Conservation (phyloP, 37 sponge, comb jelly and placozoan species). For the Haliclona indistincta region DNA sequence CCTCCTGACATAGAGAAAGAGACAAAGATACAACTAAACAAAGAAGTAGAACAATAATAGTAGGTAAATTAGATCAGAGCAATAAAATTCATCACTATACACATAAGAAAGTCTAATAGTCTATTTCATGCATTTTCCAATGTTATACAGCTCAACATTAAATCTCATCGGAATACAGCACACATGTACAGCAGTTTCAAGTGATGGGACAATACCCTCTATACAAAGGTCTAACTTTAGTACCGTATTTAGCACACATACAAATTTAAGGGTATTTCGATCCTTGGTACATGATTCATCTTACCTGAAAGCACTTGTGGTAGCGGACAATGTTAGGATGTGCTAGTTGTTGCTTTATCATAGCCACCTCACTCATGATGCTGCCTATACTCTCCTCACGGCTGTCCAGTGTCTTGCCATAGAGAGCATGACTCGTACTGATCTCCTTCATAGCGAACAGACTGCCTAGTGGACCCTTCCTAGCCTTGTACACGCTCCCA, state of each 20-base stretch:
- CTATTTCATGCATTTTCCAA: no score
- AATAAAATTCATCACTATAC: not conserved
- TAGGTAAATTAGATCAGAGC: not conserved
- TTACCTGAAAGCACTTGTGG: constrained; percentile 74
- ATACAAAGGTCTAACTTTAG: no score
- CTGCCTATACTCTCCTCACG: constrained; percentile 46
- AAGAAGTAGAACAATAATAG: not conserved
- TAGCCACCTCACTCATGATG: constrained; percentile 79
- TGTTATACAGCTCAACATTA: no score
- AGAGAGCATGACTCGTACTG: constrained; percentile 49
- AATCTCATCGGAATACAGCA: no score
- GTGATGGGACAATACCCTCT: no score
- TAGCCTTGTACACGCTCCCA: constrained; percentile 89
- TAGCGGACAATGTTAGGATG: constrained; percentile 78
- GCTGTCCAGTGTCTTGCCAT: no score
- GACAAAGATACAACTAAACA: no score
- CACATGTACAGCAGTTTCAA: no score
- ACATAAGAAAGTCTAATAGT: no score
- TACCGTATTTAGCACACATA: no score
- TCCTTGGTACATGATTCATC: not conserved
- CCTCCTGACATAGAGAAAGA: constrained; percentile 25
- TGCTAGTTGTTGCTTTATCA: constrained; percentile 74
- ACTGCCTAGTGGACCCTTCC: not conserved
- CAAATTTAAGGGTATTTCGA: not conserved
- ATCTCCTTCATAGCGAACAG: constrained; percentile 29